Conservation (phyloP, 2,888 invertebrate genomes). For the Theristus sp. region DNA sequence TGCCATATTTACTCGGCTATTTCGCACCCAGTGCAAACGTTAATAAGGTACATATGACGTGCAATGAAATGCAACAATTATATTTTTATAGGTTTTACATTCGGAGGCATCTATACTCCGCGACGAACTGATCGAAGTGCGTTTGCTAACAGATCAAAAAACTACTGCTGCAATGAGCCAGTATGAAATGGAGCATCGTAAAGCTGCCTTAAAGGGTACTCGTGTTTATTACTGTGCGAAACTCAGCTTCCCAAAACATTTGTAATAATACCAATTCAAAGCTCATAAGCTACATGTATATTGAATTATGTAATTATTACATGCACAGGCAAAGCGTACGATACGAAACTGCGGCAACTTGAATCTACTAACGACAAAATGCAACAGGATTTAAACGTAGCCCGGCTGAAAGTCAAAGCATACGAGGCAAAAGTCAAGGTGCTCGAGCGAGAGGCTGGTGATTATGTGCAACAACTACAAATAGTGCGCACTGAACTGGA, state of each 20-base stretch:
- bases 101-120: too few species aligned
- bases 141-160: neutral
- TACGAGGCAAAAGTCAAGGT: neutral
- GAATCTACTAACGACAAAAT: neutral
- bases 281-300: too few species aligned
- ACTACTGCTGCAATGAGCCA: neutral
- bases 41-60: too few species aligned
- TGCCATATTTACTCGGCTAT: too few species aligned
- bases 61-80: too few species aligned
- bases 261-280: too few species aligned
- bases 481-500: too few species aligned
- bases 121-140: neutral
- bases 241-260: neutral
- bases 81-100: too few species aligned
- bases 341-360: neutral
- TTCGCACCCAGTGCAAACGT: too few species aligned
- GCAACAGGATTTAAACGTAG: neutral
- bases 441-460: neutral
- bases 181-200: neutral
- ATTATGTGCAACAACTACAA: neutral
- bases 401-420: neutral
- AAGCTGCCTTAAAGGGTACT: neutral
- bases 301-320: too few species aligned
- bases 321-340: neutral
- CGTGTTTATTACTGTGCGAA: too few species aligned